Percentiles rank a stretch among this genome's conserved stretches.
These are phyloP conservation scores for Bathynomus jamesi DNA, from an alignment of 1,140 invertebrate species.

Conservation along the genomic window DNA sequence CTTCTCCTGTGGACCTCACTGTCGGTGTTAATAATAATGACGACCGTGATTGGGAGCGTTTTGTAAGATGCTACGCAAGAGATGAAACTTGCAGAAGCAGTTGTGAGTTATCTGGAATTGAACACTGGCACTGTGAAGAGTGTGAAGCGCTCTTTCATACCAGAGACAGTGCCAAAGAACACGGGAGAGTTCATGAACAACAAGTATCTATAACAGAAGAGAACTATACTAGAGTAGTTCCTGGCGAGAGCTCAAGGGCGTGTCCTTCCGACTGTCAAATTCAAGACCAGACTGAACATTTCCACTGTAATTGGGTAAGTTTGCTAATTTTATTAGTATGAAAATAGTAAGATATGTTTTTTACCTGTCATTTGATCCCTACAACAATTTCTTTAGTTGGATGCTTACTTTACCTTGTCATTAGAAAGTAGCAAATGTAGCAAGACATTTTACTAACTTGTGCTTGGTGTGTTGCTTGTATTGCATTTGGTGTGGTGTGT, in stretches of 20 bases:
- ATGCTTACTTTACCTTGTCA: too few relatives aligned
- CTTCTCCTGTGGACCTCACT: constrained; percentile 33
- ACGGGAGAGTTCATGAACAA: constrained; percentile 75
- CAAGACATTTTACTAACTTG: too few relatives aligned
- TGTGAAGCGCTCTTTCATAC: constrained; percentile 61
- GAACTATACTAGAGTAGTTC: constrained; percentile 58
- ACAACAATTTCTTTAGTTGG: too few relatives aligned
- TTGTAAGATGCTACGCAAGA: constrained; percentile 42
- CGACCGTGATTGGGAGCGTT: constrained; percentile 30
- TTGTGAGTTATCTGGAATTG: constrained; percentile 60
- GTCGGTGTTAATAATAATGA: constrained; percentile 18
- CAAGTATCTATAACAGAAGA: constrained; percentile 75
- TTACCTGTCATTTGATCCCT: too few relatives aligned
- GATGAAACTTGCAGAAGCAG: constrained; percentile 47
- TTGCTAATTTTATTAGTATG: background rate
- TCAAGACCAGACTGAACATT: constrained; percentile 55
- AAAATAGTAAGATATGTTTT: too few relatives aligned
- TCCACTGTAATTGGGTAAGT: constrained; percentile 61
- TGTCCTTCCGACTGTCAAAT: constrained; percentile 54
- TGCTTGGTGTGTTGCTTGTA: too few relatives aligned
- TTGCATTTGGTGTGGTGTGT: too few relatives aligned
- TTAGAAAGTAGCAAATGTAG: too few relatives aligned
- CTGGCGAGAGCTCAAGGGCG: constrained; percentile 53
- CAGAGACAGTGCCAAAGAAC: constrained; percentile 70
- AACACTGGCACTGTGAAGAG: constrained; percentile 68